Evolutionary conservation across 1,140 invertebrate species (phyloP).

Genomic region (Aphelenchoides avenae): DNA sequence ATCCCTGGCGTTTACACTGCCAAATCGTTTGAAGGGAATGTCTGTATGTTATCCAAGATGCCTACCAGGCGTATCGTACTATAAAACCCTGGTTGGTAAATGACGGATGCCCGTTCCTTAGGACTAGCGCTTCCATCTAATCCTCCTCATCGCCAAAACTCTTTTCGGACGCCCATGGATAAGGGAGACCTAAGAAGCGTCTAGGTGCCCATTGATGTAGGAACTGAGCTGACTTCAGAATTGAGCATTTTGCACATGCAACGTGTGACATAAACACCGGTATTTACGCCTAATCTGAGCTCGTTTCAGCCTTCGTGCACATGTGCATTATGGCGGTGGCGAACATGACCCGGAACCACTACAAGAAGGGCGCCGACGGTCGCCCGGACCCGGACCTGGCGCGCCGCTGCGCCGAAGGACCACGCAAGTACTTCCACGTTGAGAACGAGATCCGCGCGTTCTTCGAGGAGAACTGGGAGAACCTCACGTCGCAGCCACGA

Average conservation of each 20-base stretch:
- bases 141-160: too few species aligned
- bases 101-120: too few species aligned
- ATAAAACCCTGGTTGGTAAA: too few species aligned
- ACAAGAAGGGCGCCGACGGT: constrained; percentile 28
- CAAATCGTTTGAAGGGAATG: too few species aligned
- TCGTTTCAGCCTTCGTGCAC: constrained; percentile 38
- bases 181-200: too few species aligned
- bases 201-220: too few species aligned
- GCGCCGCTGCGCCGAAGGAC: neutral
- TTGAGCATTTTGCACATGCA: neutral
- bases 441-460: constrained; percentile 89
- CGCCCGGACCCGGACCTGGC: constrained; percentile 14
- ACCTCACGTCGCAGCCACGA: constrained; percentile 83
- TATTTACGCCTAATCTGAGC: constrained; percentile 6
- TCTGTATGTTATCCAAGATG: too few species aligned
- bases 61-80: too few species aligned
- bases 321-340: constrained; percentile 49
- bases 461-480: constrained; percentile 93
- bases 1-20: too few species aligned
- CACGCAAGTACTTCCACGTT: constrained; percentile 68
- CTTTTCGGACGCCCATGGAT: too few species aligned
- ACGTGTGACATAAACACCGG: too few species aligned
- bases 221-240: constrained; percentile 1
- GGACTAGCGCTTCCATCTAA: too few species aligned
- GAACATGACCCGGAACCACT: constrained; percentile 40